Evolutionary conservation across 2,797 vertebrate genomes (phyloP).

Genomic region (Ataeniobius toweri): DNA sequence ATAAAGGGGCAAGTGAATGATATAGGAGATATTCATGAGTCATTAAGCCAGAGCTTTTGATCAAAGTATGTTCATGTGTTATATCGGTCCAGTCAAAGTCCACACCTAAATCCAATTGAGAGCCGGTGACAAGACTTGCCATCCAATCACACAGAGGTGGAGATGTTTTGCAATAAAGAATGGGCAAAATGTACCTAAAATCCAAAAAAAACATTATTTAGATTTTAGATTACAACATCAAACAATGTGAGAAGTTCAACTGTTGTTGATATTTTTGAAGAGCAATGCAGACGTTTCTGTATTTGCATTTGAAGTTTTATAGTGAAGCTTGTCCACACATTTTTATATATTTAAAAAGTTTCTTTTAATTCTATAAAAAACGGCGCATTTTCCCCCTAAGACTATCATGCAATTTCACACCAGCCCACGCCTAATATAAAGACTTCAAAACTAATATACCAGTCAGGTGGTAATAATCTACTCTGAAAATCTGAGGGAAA

Average conservation of each 20-base stretch:
- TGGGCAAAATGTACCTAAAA: neutral
- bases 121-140: neutral
- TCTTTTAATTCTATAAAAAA: neutral
- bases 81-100: neutral
- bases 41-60: too few relatives aligned
- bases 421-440: constrained; percentile 11
- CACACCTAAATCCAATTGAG: too few relatives aligned
- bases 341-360: neutral
- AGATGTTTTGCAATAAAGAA: neutral
- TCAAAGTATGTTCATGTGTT: too few relatives aligned
- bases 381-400: neutral
- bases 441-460: constrained; percentile 41
- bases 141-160: neutral
- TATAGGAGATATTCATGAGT: too few relatives aligned
- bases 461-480: constrained; percentile 37
- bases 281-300: neutral
- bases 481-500: constrained; percentile 41
- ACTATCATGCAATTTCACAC: neutral
- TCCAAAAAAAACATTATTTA: neutral
- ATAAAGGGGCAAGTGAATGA: too few relatives aligned
- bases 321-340: neutral
- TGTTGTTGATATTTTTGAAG: neutral
- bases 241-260: neutral
- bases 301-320: neutral
- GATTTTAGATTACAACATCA: neutral